Conservation (phyloP, 2,113 vertebrate genomes). For the Procapra przewalskii region DNA sequence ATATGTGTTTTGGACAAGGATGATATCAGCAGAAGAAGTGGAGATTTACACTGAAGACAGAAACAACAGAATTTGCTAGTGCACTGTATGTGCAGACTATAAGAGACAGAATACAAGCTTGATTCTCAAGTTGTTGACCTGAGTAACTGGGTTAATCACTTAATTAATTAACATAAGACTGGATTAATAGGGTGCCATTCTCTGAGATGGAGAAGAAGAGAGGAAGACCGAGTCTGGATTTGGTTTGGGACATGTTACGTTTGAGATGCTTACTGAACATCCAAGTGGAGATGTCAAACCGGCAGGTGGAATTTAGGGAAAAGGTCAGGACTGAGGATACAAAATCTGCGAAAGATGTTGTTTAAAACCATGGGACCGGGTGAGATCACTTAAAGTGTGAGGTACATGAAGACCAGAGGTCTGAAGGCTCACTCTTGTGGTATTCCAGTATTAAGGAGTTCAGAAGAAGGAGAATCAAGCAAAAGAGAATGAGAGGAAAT, state of each 20-base stretch:
- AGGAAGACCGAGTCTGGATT: neutral
- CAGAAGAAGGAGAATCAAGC: neutral
- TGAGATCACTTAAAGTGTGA: neutral
- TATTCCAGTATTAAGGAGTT: no score
- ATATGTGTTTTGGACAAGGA: neutral
- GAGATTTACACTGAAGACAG: neutral
- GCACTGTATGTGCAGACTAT: neutral
- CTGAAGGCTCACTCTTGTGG: neutral
- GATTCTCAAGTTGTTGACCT: neutral
- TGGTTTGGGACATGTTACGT: neutral
- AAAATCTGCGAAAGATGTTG: neutral
- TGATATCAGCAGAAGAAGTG: neutral
- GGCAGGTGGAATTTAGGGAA: neutral
- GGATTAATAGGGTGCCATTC: neutral
- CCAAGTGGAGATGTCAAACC: neutral
- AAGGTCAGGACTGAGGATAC: neutral
- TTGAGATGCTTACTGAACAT: neutral
- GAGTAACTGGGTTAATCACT: neutral
- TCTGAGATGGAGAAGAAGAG: neutral
- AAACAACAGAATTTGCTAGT: neutral
- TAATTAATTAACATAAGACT: neutral
- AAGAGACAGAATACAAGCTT: neutral
- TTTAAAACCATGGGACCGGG: neutral
- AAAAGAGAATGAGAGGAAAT: neutral
- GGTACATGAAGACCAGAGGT: neutral